Evolutionary conservation across 2,888 invertebrate genomes (phyloP).

Genomic region (Lasioglossum villosulum): DNA sequence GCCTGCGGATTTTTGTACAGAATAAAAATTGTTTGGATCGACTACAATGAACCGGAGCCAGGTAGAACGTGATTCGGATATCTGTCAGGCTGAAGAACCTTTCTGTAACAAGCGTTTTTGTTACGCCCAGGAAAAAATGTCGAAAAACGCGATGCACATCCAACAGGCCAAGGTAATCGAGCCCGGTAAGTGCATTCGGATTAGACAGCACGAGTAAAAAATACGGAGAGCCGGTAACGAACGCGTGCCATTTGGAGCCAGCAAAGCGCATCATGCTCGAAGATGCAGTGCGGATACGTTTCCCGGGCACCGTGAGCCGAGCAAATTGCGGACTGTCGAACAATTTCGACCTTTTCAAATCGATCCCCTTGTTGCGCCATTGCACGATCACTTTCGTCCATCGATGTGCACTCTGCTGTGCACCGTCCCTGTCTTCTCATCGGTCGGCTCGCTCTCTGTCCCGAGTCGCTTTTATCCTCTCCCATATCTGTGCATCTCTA

Average conservation of each 20-base stretch:
- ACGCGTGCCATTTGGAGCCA: background rate
- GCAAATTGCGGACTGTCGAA: slow-evolving; percentile 5
- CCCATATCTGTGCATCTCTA: slow-evolving; percentile 10
- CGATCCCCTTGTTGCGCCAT: slow-evolving; percentile 11
- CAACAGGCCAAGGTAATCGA: background rate
- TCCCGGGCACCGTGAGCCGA: background rate
- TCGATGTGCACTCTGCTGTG: background rate
- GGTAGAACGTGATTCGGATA: too few species aligned
- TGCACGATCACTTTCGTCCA: background rate
- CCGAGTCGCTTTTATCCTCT: background rate
- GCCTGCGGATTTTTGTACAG: too few species aligned
- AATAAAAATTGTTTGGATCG: too few species aligned
- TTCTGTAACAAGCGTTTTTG: too few species aligned
- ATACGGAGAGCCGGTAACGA: background rate
- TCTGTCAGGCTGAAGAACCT: background rate
- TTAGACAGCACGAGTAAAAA: background rate
- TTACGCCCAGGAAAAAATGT: background rate
- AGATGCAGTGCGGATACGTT: background rate
- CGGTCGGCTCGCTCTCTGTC: background rate
- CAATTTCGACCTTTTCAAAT: slow-evolving; percentile 13
- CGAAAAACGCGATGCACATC: background rate
- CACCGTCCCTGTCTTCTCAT: background rate
- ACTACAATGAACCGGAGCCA: too few species aligned
- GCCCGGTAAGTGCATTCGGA: background rate
- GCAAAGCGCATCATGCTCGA: background rate